phyloP scores from a whole-genome alignment of 2,888 invertebrate species.

The Tupiocoris notatus region DNA sequence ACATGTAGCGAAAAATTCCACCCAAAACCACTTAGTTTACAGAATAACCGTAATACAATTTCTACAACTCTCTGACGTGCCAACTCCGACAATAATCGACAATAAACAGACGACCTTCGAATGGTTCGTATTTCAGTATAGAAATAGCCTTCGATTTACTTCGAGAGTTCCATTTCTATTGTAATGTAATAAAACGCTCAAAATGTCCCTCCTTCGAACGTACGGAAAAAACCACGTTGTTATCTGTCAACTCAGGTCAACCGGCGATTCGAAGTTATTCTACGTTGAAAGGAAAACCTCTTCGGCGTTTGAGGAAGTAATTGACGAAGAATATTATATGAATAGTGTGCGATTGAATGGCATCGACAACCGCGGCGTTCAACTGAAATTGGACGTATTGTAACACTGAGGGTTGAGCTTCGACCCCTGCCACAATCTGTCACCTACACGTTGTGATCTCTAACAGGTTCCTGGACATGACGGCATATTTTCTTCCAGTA shows the following conservation, averaged over 20 bases:
- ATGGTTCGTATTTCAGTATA: no score
- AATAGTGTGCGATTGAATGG: slow-evolving; percentile 22
- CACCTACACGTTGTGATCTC: slow-evolving; percentile 17
- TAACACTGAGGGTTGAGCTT: background rate
- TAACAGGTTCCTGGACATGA: slow-evolving; percentile 14
- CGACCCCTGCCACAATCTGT: slow-evolving; percentile 11
- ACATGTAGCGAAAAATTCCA: no score
- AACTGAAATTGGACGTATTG: slow-evolving; percentile 26
- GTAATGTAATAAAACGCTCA: background rate
- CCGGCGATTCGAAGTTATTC: background rate
- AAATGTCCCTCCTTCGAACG: background rate
- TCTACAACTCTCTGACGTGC: no score
- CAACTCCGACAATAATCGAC: no score
- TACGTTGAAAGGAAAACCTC: background rate
- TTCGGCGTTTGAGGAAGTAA: slow-evolving; percentile 1
- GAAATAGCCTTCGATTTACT: no score
- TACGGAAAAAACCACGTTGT: background rate
- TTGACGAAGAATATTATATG: slow-evolving; percentile 21
- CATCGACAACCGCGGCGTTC: slow-evolving; percentile 1
- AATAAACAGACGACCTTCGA: no score
- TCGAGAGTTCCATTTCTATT: background rate
- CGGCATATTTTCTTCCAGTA: background rate
- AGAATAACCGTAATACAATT: no score
- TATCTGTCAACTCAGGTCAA: slow-evolving; percentile 5
- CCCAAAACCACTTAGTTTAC: no score